These are phyloP conservation scores for Drosophila ogumai DNA, from an alignment of 1,140 invertebrate species.

Conservation along the genomic window DNA sequence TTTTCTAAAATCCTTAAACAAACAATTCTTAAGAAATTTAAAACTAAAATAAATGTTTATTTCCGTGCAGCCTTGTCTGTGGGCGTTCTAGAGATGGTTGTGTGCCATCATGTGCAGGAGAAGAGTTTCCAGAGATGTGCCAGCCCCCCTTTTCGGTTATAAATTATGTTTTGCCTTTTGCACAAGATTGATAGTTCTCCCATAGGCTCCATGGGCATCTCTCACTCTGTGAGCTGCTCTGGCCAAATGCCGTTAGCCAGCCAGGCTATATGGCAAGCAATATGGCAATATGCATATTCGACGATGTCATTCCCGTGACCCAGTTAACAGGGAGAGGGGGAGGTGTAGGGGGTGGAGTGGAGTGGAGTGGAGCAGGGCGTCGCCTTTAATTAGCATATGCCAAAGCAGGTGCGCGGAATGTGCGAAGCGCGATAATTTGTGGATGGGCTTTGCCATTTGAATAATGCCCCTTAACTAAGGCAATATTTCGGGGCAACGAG, in stretches of 20 bases:
- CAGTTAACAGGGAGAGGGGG: slow-evolving; percentile 41
- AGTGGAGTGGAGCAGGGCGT: background rate
- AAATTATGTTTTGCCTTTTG: slow-evolving; percentile 77
- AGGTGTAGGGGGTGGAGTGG: background rate
- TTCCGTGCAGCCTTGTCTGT: slow-evolving; percentile 12
- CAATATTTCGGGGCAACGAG: slow-evolving; percentile 8
- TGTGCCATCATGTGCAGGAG: slow-evolving; percentile 19
- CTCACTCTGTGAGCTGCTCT: slow-evolving; percentile 9
- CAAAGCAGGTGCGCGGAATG: slow-evolving; percentile 29
- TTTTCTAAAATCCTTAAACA: background rate
- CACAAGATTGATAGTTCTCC: slow-evolving; percentile 79
- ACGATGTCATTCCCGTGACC: slow-evolving; percentile 68
- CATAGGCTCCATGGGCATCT: slow-evolving; percentile 41
- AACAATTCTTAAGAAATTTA: background rate
- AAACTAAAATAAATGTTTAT: background rate
- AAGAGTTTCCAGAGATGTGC: slow-evolving; percentile 26
- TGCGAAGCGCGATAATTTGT: slow-evolving; percentile 47
- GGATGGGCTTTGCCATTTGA: slow-evolving; percentile 45
- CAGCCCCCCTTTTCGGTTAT: slow-evolving; percentile 48
- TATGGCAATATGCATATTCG: slow-evolving; percentile 30
- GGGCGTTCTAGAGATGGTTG: slow-evolving; percentile 26
- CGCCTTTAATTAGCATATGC: slow-evolving; percentile 75
- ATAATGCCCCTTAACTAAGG: slow-evolving; percentile 41
- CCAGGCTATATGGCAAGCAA: slow-evolving; percentile 20
- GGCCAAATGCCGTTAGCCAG: slow-evolving; percentile 59